These are phyloP conservation scores for Carcharodon carcharias DNA, from an alignment of 2,797 vertebrate species.

Conservation along the genomic window DNA sequence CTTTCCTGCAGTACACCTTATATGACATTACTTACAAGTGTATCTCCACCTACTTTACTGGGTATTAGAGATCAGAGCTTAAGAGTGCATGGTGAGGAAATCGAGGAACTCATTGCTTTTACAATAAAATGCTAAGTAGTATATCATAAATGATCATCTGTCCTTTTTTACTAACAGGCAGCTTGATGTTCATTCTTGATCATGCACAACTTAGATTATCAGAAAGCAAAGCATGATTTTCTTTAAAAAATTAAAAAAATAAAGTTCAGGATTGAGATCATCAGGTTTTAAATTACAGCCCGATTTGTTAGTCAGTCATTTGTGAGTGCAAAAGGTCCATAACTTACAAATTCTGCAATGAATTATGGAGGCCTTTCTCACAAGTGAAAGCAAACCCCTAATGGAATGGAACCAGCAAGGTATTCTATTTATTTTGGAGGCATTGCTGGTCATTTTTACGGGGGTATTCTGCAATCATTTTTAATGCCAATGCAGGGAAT, in stretches of 20 bases:
- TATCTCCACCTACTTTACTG: not conserved
- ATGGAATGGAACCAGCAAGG: not conserved
- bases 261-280: too few relatives aligned
- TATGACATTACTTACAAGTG: not conserved
- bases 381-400: not conserved
- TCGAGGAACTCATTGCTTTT: too few relatives aligned
- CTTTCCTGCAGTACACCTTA: not conserved
- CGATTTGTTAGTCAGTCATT: not conserved
- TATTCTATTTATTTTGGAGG: not conserved
- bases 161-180: too few relatives aligned
- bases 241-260: too few relatives aligned
- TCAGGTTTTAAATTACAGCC: too few relatives aligned
- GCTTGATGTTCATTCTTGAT: too few relatives aligned
- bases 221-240: too few relatives aligned
- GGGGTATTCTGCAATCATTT: not conserved
- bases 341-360: not conserved
- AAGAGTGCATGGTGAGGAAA: not conserved
- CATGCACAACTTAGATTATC: too few relatives aligned
- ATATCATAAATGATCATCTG: too few relatives aligned
- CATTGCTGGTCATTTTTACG: not conserved
- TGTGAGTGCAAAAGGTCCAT: not conserved
- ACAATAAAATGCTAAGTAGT: too few relatives aligned
- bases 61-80: not conserved
- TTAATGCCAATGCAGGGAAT: not conserved
- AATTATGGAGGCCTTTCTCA: not conserved